These are phyloP conservation scores for Gonioctena quinquepunctata DNA, from an alignment of 1,140 invertebrate genomes.

Conservation along the genomic window DNA sequence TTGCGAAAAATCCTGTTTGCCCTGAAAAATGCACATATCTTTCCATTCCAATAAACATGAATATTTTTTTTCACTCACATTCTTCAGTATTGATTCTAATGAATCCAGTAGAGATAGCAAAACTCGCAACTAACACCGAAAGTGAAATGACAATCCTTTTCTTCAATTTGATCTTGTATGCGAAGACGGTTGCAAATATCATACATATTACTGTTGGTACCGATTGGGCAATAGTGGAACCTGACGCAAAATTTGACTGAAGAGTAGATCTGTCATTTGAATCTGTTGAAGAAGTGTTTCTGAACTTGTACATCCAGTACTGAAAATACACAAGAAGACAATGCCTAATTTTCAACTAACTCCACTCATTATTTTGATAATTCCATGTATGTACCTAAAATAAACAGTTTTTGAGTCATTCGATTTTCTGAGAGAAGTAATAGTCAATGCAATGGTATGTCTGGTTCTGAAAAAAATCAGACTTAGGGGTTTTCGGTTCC, in stretches of 20 bases:
- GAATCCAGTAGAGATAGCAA: constrained; percentile 1
- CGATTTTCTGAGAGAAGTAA: too few relatives aligned
- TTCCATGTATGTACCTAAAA: too few relatives aligned
- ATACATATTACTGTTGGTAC: constrained; percentile 11
- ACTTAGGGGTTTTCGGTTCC: too few relatives aligned
- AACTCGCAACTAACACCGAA: neutral
- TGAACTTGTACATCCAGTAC: constrained; percentile 28
- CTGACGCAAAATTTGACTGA: constrained; percentile 17
- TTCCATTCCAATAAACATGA: neutral
- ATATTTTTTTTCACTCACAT: constrained; percentile 4
- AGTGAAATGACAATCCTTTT: constrained; percentile 10
- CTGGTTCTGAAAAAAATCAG: too few relatives aligned
- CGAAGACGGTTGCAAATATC: constrained; percentile 6
- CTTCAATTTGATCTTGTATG: constrained; percentile 14
- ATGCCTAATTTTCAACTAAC: too few relatives aligned
- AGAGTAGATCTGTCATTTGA: neutral
- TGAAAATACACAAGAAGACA: neutral
- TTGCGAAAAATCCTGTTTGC: constrained; percentile 19
- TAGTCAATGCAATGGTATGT: too few relatives aligned
- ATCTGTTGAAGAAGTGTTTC: neutral
- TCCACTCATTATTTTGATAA: too few relatives aligned
- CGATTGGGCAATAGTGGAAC: constrained; percentile 4
- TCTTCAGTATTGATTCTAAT: constrained; percentile 13
- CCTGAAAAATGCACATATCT: neutral
- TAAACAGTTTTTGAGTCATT: too few relatives aligned